A percentile compares a stretch with the other conserved stretches of the same genome.
These are phyloP conservation scores for Macrosoma leucophasiata DNA, from an alignment of 2,888 invertebrate species.

Conservation along the genomic window DNA sequence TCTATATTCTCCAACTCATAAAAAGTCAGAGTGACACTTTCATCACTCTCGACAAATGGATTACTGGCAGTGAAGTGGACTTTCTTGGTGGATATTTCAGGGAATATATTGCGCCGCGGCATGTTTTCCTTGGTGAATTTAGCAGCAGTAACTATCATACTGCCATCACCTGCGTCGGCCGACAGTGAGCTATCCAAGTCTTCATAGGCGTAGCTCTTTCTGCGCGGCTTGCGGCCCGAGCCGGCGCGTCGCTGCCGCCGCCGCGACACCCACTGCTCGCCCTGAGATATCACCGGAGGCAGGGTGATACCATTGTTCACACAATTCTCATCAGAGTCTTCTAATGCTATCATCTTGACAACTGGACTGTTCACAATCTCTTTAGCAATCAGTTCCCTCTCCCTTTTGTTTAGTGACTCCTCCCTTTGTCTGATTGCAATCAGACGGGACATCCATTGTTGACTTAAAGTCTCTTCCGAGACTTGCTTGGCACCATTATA, in stretches of 20 bases:
- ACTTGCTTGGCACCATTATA: slow-evolving; percentile 62
- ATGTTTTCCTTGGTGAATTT: slow-evolving; percentile 64
- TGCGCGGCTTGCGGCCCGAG: slow-evolving; percentile 43
- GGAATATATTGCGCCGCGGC: slow-evolving; percentile 62
- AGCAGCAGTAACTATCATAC: slow-evolving; percentile 70
- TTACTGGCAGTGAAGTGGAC: slow-evolving; percentile 65
- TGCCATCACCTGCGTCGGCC: slow-evolving; percentile 73
- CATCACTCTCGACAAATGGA: slow-evolving; percentile 68
- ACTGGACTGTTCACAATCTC: slow-evolving; percentile 61
- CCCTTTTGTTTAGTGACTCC: slow-evolving; percentile 66
- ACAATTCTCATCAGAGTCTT: slow-evolving; percentile 28
- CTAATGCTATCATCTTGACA: slow-evolving; percentile 41
- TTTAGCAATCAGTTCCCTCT: slow-evolving; percentile 60
- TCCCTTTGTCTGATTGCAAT: slow-evolving; percentile 69
- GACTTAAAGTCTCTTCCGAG: slow-evolving; percentile 71
- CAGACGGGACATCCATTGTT: slow-evolving; percentile 75
- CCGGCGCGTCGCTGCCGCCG: slow-evolving; percentile 43
- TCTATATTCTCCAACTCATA: slow-evolving; percentile 60
- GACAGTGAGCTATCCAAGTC: slow-evolving; percentile 77
- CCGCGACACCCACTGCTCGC: slow-evolving; percentile 36
- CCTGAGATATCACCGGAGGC: slow-evolving; percentile 46
- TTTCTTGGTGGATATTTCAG: slow-evolving; percentile 53
- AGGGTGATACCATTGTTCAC: slow-evolving; percentile 60
- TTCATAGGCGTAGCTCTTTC: slow-evolving; percentile 63
- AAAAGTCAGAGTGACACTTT: slow-evolving; percentile 66